A percentile compares a stretch with the other conserved stretches of the same genome.
Conservation (phyloP, 2,888 invertebrate species). For the Hypsopygia costalis region DNA sequence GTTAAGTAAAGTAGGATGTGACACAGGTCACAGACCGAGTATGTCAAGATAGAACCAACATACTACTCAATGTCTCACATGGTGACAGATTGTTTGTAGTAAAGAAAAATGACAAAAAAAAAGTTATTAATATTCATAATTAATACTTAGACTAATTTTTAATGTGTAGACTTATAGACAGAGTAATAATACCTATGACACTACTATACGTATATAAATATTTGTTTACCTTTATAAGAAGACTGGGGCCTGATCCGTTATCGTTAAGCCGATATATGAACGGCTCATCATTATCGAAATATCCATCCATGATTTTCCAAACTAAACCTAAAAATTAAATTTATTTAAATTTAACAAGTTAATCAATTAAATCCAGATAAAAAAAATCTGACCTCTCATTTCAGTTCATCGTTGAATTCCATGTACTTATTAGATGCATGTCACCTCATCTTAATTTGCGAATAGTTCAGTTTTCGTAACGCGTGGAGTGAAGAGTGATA, state of each 20-base stretch:
- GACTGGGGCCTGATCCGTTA: constrained; percentile 86
- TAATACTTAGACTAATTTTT: too few species aligned
- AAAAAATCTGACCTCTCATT: constrained; percentile 13
- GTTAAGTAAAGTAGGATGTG: too few species aligned
- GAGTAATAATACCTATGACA: too few species aligned
- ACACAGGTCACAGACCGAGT: too few species aligned
- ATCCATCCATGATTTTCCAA: constrained; percentile 52
- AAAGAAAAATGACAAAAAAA: too few species aligned
- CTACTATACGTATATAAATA: too few species aligned
- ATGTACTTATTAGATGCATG: constrained; percentile 37
- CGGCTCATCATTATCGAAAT: constrained; percentile 81
- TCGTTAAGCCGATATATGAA: constrained; percentile 89
- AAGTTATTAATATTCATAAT: too few species aligned
- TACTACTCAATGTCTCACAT: too few species aligned
- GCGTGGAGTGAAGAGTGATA: constrained; percentile 23
- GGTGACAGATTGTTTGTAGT: too few species aligned
- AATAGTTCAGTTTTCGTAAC: constrained; percentile 22
- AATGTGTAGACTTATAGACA: too few species aligned
- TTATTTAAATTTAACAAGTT: neutral
- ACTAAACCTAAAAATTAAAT: constrained; percentile 11
- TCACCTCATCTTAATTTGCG: constrained; percentile 37
- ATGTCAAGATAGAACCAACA: too few species aligned
- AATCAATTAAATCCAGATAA: neutral
- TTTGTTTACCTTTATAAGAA: constrained; percentile 83
- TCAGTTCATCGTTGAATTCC: constrained; percentile 26